Percentiles rank a stretch among this genome's conserved stretches.
Evolutionary conservation across 2,888 invertebrate species (phyloP).

Genomic region (Augochlorella aurata): DNA sequence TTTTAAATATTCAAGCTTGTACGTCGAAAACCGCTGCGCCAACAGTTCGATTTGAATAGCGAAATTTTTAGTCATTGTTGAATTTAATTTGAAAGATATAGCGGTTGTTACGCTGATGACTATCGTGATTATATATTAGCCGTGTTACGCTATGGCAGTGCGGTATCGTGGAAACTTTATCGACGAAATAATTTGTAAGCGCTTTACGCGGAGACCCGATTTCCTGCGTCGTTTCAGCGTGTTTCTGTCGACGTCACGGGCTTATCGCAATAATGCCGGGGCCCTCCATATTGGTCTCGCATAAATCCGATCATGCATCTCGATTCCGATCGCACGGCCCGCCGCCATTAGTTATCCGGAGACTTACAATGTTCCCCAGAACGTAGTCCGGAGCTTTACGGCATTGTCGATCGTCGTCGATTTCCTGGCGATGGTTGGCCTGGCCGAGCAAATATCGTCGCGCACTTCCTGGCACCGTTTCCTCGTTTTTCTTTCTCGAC

Average conservation of each 20-base stretch:
- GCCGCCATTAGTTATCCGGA: slow-evolving; percentile 51
- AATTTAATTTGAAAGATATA: not conserved
- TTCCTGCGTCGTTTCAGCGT: slow-evolving; percentile 24
- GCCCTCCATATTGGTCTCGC: slow-evolving; percentile 49
- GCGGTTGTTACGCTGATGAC: not conserved
- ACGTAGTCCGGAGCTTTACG: slow-evolving; percentile 30
- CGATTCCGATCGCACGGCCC: slow-evolving; percentile 46
- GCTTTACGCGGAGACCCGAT: slow-evolving; percentile 16
- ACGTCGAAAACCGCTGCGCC: too few species aligned
- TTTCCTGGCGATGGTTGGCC: slow-evolving; percentile 51
- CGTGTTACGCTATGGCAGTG: not conserved
- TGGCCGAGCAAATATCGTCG: slow-evolving; percentile 65
- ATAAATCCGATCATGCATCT: slow-evolving; percentile 52
- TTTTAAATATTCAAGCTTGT: too few species aligned
- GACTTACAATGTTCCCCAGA: slow-evolving; percentile 39
- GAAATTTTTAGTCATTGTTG: not conserved
- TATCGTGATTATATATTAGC: not conserved
- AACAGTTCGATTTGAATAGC: not conserved
- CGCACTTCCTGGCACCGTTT: slow-evolving; percentile 53
- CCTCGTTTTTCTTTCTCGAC: slow-evolving; percentile 65
- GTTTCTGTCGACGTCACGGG: slow-evolving; percentile 42
- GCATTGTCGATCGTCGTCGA: slow-evolving; percentile 63
- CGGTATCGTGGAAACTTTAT: slow-evolving; percentile 5
- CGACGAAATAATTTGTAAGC: slow-evolving; percentile 40
- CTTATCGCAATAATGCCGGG: slow-evolving; percentile 37